These are phyloP conservation scores for Xestoiulus laeticollis DNA, from an alignment of 2,888 invertebrate genomes.

Conservation along the genomic window DNA sequence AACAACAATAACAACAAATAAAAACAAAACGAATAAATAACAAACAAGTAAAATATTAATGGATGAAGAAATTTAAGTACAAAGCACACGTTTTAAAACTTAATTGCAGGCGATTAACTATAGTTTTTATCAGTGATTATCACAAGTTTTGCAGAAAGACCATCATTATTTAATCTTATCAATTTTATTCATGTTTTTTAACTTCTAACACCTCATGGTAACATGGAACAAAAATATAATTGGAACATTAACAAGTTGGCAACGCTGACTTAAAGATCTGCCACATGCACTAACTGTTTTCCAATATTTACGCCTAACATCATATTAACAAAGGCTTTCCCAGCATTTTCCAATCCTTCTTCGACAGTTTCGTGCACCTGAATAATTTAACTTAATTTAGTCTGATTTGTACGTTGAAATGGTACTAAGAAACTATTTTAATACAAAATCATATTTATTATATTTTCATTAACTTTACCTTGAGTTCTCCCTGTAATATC, in stretches of 20 bases:
- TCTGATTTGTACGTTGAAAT: no score
- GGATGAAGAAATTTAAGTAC: no score
- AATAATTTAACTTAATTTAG: not conserved
- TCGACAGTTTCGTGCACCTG: constrained; percentile 63
- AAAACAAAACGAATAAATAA: no score
- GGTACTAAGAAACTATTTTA: not conserved
- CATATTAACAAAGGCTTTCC: constrained; percentile 64
- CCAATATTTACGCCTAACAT: constrained; percentile 65
- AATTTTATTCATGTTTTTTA: no score
- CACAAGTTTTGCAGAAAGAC: no score
- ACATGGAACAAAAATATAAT: not conserved
- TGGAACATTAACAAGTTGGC: not conserved
- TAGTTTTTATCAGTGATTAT: no score
- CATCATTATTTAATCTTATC: no score
- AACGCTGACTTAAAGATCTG: constrained; percentile 51
- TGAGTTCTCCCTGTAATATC: constrained; percentile 59
- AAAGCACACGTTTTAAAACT: no score
- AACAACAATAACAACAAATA: no score
- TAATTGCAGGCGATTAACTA: no score
- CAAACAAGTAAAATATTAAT: no score
- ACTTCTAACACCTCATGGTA: no score
- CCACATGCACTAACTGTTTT: constrained; percentile 62
- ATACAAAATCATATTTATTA: not conserved
- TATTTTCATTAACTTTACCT: not conserved
- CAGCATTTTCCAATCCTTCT: constrained; percentile 62